Base-by-base conservation (phyloP, 2,888 invertebrate species). In the Anorthoa munda region DNA sequence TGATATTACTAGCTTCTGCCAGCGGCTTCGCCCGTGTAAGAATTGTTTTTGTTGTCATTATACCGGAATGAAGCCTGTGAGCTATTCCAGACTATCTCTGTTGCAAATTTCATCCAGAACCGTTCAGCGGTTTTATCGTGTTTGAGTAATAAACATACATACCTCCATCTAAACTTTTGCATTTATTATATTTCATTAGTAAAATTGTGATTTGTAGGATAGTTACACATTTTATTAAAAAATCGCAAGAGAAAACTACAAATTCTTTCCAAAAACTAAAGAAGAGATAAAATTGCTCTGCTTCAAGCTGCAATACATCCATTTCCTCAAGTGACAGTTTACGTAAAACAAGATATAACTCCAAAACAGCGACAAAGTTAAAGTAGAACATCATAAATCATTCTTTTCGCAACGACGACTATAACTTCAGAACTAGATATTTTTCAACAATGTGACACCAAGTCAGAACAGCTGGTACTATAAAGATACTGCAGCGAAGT, bases 321-420 rank as follows among this genome's bases (percentile, higher is more conserved):
- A 77, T 67, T 77, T 46, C 23, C 13, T 39, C 23, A 17, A n/a
- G 9, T 18, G 39, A 78, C 59, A 70, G 39, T 26, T 69, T 60
- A 69, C 48, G 59, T 77, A 23, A 69, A 61, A n/a, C 39, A 78
- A 70, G 53, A 39, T 48, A 78, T 53, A 26, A 26, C 53, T 75
- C 7, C 26, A 45, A 75, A 60, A 60, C 53, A 45, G 46, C 39
- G 48, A 59, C 58, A 5, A 48, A 75, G 17, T 77, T 59, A 39
- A 31, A 18, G 23, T 18, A 31, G 31, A 53, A 48, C 48, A 26
- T 48, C 53, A 45, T 78, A 75, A 45, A 79, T 72, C 31, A 72
- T 59, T 72, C 64, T 64, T 76, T 79, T 79, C 63, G 51, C 79
- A 76, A 59, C 18, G 26, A 72, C 45, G 21, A 72, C 45, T 18